Evolutionary conservation across 2,797 vertebrate genomes (phyloP).

Genomic region (Xenentodon cancila): DNA sequence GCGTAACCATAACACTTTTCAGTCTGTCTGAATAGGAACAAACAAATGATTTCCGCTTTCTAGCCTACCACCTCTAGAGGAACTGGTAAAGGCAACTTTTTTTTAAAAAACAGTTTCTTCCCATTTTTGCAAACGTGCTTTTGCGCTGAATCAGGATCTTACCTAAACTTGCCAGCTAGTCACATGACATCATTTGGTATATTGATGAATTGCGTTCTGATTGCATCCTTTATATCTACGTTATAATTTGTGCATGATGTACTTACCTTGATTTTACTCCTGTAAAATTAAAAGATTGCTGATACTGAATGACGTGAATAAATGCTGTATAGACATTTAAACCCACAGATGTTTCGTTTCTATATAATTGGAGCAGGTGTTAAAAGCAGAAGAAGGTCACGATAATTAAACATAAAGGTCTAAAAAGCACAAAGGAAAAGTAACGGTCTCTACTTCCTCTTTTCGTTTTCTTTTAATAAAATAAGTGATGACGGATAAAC

Average conservation of each 20-base stretch:
- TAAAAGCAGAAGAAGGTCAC: slow-evolving; percentile 53
- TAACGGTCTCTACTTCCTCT: slow-evolving; percentile 25
- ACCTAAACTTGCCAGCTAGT: too few species aligned
- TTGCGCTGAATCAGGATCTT: not conserved
- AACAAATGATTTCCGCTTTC: too few species aligned
- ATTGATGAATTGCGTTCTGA: too few species aligned
- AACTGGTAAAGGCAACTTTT: slow-evolving; percentile 48
- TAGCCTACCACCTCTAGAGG: slow-evolving; percentile 33
- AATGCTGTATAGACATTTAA: not conserved
- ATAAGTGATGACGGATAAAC: too few species aligned
- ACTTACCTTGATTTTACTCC: not conserved
- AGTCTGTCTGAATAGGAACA: too few species aligned
- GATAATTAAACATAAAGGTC: not conserved
- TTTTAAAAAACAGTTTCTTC: slow-evolving; percentile 4
- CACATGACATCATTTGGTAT: too few species aligned
- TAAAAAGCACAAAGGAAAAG: slow-evolving; percentile 11
- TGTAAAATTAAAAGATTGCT: not conserved
- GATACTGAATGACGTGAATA: not conserved
- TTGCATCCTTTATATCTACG: not conserved
- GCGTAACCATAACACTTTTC: too few species aligned
- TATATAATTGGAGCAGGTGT: slow-evolving; percentile 42
- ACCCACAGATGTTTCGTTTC: slow-evolving; percentile 43
- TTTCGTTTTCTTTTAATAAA: slow-evolving; percentile 30
- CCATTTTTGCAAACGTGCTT: slow-evolving; percentile 8
- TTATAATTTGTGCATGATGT: not conserved